A percentile compares a stretch with the other conserved stretches of the same genome.
These are phyloP conservation scores for Megaceryle torquata DNA, from an alignment of 2,113 vertebrate species.

Conservation along the genomic window DNA sequence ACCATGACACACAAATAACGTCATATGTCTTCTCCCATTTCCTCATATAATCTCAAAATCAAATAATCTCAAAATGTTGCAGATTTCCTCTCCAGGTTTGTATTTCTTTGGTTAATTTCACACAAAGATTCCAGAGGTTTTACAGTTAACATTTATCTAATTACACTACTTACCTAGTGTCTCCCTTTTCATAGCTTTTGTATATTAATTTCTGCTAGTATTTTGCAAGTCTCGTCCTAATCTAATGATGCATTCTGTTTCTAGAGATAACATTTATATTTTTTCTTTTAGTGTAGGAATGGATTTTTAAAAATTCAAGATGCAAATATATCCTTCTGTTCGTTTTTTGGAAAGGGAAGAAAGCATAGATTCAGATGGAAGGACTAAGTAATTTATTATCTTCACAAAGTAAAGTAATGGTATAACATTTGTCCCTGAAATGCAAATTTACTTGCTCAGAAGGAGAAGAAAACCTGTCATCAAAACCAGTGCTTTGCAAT, in stretches of 20 bases:
- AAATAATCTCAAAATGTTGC: neutral
- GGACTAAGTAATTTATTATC: neutral
- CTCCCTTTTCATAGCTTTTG: neutral
- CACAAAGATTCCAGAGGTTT: neutral
- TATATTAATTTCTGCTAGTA: neutral
- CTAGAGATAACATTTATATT: neutral
- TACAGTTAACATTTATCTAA: neutral
- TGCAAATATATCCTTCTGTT: neutral
- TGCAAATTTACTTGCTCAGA: neutral
- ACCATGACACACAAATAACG: neutral
- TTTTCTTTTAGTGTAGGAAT: neutral
- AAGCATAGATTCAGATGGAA: neutral
- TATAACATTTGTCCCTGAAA: neutral
- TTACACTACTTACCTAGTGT: neutral
- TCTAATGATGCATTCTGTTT: neutral
- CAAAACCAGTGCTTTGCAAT: neutral
- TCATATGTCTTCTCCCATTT: accelerated
- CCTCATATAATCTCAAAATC: neutral
- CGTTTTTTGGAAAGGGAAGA: neutral
- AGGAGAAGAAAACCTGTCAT: neutral
- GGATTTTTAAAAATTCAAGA: neutral
- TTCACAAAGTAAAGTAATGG: neutral
- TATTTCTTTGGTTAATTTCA: neutral
- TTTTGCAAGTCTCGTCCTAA: neutral
- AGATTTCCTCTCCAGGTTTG: neutral